phyloP scores from a whole-genome alignment of 2,888 invertebrate species.

The Biston stratarius region DNA sequence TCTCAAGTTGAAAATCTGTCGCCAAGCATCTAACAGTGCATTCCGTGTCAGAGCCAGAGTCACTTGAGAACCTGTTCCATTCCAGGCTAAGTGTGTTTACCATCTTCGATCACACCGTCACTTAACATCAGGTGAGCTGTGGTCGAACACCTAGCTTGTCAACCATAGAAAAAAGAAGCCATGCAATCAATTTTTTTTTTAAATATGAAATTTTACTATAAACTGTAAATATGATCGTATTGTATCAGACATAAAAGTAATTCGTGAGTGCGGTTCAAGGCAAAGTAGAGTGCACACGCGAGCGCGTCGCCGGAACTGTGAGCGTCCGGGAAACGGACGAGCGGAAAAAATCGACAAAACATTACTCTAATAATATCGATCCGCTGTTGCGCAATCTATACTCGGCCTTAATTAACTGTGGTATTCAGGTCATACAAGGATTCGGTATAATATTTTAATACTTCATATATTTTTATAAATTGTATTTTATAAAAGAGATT shows the following conservation, averaged over 20 bases:
- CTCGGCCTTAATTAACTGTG: conserved; percentile 48
- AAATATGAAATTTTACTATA: too few relatives aligned
- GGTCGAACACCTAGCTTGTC: too few relatives aligned
- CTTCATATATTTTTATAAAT: too few relatives aligned
- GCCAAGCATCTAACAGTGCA: too few relatives aligned
- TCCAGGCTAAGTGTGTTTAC: too few relatives aligned
- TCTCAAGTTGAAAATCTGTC: too few relatives aligned
- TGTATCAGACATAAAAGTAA: conserved; percentile 6
- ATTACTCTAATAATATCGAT: conserved; percentile 62
- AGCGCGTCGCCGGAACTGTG: conserved; percentile 64
- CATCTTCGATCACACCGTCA: too few relatives aligned
- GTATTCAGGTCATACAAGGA: conserved; percentile 25
- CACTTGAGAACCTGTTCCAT: too few relatives aligned
- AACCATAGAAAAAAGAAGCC: too few relatives aligned
- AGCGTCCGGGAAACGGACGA: conserved; percentile 80
- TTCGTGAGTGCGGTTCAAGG: conserved; percentile 55
- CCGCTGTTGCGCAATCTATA: conserved; percentile 66
- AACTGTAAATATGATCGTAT: background rate
- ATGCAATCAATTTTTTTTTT: too few relatives aligned
- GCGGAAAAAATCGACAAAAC: conserved; percentile 64
- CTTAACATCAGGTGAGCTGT: too few relatives aligned
- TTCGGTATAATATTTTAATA: conserved; percentile 5
- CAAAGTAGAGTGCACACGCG: conserved; percentile 65
- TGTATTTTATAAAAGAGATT: background rate
- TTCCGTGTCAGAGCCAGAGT: too few relatives aligned